Evolutionary conservation across 2,888 invertebrate genomes (phyloP).

Genomic region (Standfussiana lucernea): DNA sequence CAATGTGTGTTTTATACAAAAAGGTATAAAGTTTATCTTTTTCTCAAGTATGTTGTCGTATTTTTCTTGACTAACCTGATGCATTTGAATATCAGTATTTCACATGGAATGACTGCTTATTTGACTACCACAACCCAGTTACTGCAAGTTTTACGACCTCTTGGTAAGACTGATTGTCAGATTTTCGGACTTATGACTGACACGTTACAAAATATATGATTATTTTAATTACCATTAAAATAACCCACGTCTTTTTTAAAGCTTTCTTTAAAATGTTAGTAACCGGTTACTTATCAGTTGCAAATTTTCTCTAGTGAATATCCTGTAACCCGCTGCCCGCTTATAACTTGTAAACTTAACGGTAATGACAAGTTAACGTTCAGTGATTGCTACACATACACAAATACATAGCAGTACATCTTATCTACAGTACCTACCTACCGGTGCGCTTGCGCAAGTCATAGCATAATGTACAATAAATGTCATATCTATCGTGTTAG

Average conservation of each 20-base stretch:
- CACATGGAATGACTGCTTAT: background rate
- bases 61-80: background rate
- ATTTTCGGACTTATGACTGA: background rate
- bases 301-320: background rate
- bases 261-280: too few relatives aligned
- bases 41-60: background rate
- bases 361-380: constrained; percentile 50
- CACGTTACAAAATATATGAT: background rate
- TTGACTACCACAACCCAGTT: background rate
- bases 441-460: constrained; percentile 52
- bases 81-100: background rate
- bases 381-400: constrained; percentile 50
- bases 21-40: background rate
- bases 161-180: background rate
- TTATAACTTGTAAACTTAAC: constrained; percentile 46
- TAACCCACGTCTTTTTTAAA: background rate
- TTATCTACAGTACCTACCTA: constrained; percentile 2
- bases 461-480: constrained; percentile 8
- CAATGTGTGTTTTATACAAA: background rate
- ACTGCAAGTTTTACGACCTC: background rate
- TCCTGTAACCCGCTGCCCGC: background rate
- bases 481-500: constrained; percentile 34
- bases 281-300: background rate
- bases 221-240: background rate
- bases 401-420: background rate